Evolutionary conservation across 2,888 invertebrate genomes (phyloP).

Genomic region (Limenitis camilla): DNA sequence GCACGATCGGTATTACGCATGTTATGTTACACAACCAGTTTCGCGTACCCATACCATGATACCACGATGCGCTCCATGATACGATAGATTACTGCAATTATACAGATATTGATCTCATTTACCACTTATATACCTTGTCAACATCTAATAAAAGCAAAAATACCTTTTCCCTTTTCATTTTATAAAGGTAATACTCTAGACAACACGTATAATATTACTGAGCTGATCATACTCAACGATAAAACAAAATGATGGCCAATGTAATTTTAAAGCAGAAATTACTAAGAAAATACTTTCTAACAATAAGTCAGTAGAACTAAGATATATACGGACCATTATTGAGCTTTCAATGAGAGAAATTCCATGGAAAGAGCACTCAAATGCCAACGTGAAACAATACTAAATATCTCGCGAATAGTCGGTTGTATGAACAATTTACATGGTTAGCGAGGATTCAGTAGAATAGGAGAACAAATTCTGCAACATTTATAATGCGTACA

Average conservation of each 20-base stretch:
- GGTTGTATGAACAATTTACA: conserved; percentile 35
- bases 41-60: conserved; percentile 31
- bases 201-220: background rate
- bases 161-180: too few relatives aligned
- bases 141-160: too few relatives aligned
- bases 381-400: conserved; percentile 41
- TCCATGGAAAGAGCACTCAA: conserved; percentile 33
- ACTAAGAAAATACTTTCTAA: conserved; percentile 42
- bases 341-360: conserved; percentile 34
- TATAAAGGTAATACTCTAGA: background rate
- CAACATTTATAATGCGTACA: conserved; percentile 24
- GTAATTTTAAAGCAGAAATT: background rate
- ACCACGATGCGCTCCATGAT: conserved; percentile 12
- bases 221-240: background rate
- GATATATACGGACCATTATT: conserved; percentile 40
- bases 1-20: conserved; percentile 50
- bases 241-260: background rate
- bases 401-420: conserved; percentile 32
- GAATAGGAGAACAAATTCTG: conserved; percentile 20
- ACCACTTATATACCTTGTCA: background rate
- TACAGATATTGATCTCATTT: conserved; percentile 24
- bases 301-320: conserved; percentile 38
- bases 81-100: conserved; percentile 24
- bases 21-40: conserved; percentile 32
- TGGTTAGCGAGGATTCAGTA: conserved; percentile 33